Base-by-base conservation (phyloP, 2,888 invertebrate species). In the Nudaria mundana region DNA sequence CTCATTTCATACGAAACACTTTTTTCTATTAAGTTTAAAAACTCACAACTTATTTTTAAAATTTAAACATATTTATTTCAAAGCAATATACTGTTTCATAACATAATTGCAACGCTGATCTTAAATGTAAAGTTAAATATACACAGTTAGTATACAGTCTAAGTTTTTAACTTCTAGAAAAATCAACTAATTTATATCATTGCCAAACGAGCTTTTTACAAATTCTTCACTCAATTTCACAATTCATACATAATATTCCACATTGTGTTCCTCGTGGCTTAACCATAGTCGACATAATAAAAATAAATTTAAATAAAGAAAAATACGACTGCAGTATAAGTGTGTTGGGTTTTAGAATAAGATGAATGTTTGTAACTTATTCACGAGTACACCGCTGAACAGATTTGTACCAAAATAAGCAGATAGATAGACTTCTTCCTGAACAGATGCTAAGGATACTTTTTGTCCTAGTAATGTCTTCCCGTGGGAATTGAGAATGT, bases 181-280 rank as follows among this genome's bases (percentile, higher is more conserved):
- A 26, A 42, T 47, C 20, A 39, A 60, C 43, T 38, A 46, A 46
- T 20, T 22, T 45, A 40, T 36, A 40, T 57, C n/a, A n/a, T 56
- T 7, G 31, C 42, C 33, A 36, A 46, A 39, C 44, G 55, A 58
- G 63, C 59, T 57, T 57, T 31, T 52, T 45, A 51, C 14, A 37
- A 23, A 30, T 43, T 38, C 40, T 35, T 53, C 38, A 37, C 36
- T 63, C 61, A 44, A 43, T 51, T 61, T 62, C 56, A 40, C 47
- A 60, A 48, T 53, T 63, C 66, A 66, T 63, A 61, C 57, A 62
- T 51, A 61, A 55, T 26, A 65, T 63, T 76, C 76, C 76, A 69
- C 61, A 75, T 78, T 82, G 81, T 84, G 80, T 83, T 83, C 81
- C 76, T 74, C n/a, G 71, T 77, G 79, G 79, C 77, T 78, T 74